phyloP scores from a whole-genome alignment of 2,888 invertebrate genomes.

The Hydropsyche betteni region DNA sequence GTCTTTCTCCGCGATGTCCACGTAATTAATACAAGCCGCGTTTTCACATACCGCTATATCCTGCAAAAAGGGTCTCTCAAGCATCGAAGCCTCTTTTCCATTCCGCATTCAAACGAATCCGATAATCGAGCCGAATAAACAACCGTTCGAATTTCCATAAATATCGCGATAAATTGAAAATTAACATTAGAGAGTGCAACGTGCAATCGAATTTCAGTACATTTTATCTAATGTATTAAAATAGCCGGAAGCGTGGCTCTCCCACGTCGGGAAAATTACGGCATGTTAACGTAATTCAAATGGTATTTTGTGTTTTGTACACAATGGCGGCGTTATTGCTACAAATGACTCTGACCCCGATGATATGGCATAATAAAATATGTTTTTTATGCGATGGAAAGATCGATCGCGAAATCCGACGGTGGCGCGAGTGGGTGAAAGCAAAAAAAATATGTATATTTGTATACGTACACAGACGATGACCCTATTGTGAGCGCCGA shows the following conservation, averaged over 20 bases:
- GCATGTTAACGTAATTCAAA: conserved; percentile 32
- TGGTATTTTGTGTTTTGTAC: conserved; percentile 25
- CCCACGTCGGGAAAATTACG: conserved; percentile 20
- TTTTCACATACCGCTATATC: conserved; percentile 34
- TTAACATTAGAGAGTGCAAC: background rate
- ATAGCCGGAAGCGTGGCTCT: conserved; percentile 10
- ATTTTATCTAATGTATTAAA: background rate
- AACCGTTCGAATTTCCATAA: background rate
- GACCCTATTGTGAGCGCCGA: conserved; percentile 2
- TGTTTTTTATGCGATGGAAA: background rate
- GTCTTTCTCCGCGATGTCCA: conserved; percentile 33
- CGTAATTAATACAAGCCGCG: conserved; percentile 40
- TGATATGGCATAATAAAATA: conserved; percentile 21
- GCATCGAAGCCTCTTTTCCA: conserved; percentile 2
- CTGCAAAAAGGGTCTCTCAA: background rate
- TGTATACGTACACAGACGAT: background rate
- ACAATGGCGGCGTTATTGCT: conserved; percentile 28
- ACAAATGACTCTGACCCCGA: conserved; percentile 29
- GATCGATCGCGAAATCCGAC: conserved; percentile 13
- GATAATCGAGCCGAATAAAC: background rate
- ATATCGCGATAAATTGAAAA: background rate
- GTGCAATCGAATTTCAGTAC: background rate
- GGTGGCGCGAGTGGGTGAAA: conserved; percentile 18
- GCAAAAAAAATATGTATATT: background rate
- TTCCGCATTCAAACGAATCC: background rate